Evolutionary conservation across 2,113 vertebrate species (phyloP).

Genomic region (Pterocles orientalis): DNA sequence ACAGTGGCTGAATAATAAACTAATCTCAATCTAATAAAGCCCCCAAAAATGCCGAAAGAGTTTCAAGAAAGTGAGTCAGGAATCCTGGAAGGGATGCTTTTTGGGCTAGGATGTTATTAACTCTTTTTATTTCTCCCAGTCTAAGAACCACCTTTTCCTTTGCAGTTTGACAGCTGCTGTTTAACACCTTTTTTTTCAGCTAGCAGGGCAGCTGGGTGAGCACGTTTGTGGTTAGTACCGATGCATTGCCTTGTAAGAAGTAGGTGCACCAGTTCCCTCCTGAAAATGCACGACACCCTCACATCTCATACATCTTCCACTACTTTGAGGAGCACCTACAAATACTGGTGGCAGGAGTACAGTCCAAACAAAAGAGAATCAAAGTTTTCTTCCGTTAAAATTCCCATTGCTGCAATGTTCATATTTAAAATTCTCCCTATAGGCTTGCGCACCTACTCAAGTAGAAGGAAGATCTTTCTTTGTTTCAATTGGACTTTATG

Average conservation of each 20-base stretch:
- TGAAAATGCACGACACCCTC: neutral
- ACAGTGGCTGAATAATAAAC: neutral
- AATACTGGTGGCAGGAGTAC: neutral
- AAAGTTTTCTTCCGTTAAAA: neutral
- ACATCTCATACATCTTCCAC: neutral
- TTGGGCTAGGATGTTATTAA: neutral
- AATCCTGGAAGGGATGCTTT: neutral
- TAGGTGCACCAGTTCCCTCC: neutral
- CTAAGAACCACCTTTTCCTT: neutral
- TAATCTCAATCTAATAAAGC: conserved; percentile 7
- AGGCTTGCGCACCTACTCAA: neutral
- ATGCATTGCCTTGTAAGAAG: conserved; percentile 4
- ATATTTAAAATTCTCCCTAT: neutral
- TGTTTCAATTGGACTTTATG: neutral
- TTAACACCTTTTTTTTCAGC: conserved; percentile 53
- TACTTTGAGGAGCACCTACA: neutral
- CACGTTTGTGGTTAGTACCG: neutral
- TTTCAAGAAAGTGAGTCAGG: conserved; percentile 46
- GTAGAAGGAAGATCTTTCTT: no score
- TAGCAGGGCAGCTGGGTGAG: conserved; percentile 19
- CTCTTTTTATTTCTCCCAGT: conserved; percentile 30
- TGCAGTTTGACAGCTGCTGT: conserved; percentile 55
- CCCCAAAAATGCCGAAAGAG: neutral
- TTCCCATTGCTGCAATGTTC: neutral
- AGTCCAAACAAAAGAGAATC: neutral